Conservation (phyloP, 2,797 vertebrate species). For the Pangasius djambal region DNA sequence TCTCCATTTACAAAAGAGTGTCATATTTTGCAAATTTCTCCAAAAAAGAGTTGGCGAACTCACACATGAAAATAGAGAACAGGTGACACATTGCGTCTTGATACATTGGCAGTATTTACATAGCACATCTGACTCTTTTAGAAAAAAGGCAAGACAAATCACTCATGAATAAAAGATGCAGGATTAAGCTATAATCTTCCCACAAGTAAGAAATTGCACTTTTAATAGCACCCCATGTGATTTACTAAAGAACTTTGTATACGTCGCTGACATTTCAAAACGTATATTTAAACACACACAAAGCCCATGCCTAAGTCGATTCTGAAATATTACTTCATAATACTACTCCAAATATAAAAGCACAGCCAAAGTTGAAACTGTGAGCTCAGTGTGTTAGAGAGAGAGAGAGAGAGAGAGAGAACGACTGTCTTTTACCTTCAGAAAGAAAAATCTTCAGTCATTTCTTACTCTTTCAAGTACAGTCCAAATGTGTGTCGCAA, state of each 20-base stretch:
- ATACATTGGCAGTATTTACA: background rate
- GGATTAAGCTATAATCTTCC: background rate
- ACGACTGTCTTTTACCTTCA: conserved; percentile 20
- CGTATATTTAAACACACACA: background rate
- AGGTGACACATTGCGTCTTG: no score
- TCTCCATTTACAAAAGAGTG: no score
- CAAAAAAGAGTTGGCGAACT: no score
- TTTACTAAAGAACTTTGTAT: background rate
- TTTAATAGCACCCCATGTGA: background rate
- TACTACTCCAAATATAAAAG: background rate
- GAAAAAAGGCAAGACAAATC: background rate
- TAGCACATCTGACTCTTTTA: background rate
- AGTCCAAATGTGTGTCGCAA: background rate
- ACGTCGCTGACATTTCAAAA: background rate
- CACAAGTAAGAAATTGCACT: background rate
- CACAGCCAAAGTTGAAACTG: background rate
- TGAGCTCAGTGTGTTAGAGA: background rate
- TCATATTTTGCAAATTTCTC: no score
- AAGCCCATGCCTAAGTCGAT: background rate
- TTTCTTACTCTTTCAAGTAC: background rate
- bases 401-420: background rate
- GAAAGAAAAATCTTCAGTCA: background rate
- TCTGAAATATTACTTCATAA: background rate
- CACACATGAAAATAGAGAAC: no score
- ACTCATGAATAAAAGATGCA: background rate